Evolutionary conservation across 2,888 invertebrate species (phyloP).

Genomic region (Cosmorhoe ocellata): DNA sequence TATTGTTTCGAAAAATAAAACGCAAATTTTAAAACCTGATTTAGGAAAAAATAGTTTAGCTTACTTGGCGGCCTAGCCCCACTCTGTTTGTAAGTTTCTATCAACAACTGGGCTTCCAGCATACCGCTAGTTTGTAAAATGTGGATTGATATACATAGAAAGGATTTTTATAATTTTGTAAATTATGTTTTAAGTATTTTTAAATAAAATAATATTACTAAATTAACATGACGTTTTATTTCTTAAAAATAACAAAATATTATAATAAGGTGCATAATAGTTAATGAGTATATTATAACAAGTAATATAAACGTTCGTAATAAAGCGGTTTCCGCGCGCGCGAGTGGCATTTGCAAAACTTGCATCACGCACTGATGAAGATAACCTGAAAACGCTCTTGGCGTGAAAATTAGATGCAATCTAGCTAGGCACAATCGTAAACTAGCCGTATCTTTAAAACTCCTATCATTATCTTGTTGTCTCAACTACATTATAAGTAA

Average conservation of each 20-base stretch:
- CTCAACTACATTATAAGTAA: too few species aligned
- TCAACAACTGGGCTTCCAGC: constrained; percentile 1
- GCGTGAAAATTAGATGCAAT: constrained; percentile 5
- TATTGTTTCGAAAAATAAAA: too few species aligned
- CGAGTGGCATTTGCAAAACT: constrained; percentile 9
- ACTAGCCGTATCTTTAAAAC: neutral
- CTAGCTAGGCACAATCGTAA: constrained; percentile 1
- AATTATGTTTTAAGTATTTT: constrained; percentile 76
- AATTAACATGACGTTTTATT: constrained; percentile 14
- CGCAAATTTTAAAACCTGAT: too few species aligned
- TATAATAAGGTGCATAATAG: too few species aligned
- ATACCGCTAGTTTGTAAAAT: constrained; percentile 25
- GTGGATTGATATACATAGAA: constrained; percentile 15
- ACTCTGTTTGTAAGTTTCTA: too few species aligned
- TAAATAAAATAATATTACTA: constrained; percentile 57
- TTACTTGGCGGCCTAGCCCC: too few species aligned
- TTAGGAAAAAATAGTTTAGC: too few species aligned
- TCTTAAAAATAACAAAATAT: neutral
- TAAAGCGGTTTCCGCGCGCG: neutral
- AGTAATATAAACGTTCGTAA: neutral
- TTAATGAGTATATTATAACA: too few species aligned
- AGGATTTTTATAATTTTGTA: constrained; percentile 66
- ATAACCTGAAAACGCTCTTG: constrained; percentile 6
- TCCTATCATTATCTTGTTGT: too few species aligned
- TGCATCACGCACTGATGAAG: constrained; percentile 1